phyloP scores from a whole-genome alignment of 2,888 invertebrate species.

The Ormyrus labotus region DNA sequence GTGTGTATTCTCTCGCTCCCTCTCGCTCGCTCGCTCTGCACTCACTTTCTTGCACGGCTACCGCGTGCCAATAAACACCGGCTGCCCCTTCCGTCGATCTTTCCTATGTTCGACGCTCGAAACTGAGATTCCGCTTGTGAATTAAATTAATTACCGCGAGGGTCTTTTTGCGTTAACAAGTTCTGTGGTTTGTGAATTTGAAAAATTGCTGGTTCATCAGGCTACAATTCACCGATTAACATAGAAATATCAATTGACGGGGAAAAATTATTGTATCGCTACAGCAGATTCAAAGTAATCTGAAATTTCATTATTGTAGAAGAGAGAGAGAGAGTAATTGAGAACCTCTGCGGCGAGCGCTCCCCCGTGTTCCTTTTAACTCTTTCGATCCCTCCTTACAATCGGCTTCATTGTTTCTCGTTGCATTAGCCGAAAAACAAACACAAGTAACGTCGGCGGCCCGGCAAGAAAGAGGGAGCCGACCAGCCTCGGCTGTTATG shows the following conservation, averaged over 20 bases:
- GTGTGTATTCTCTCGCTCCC: constrained; percentile 37
- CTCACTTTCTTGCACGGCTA: constrained; percentile 17
- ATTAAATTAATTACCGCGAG: too few relatives aligned
- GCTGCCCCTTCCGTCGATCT: constrained; percentile 21
- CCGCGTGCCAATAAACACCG: constrained; percentile 53
- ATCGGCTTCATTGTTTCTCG: constrained; percentile 65
- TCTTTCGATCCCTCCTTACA: constrained; percentile 49
- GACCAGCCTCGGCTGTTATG: constrained; percentile 57
- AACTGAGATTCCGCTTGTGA: too few relatives aligned
- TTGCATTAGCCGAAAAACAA: constrained; percentile 62
- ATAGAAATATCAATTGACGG: not conserved
- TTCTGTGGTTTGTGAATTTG: not conserved
- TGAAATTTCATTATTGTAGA: not conserved
- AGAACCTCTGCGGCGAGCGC: constrained; percentile 48
- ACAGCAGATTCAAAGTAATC: not conserved
- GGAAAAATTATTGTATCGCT: not conserved
- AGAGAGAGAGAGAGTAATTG: constrained; percentile 27
- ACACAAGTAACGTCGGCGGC: constrained; percentile 49
- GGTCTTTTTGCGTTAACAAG: not conserved
- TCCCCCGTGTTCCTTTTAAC: constrained; percentile 17
- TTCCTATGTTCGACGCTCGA: not conserved
- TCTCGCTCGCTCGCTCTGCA: constrained; percentile 37
- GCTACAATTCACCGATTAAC: not conserved
- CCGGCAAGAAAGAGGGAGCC: constrained; percentile 46
- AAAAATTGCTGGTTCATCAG: not conserved